A percentile compares a stretch with the other conserved stretches of the same genome.
Conservation (phyloP, 2,113 vertebrate species). For the Dromiciops gliroides region DNA sequence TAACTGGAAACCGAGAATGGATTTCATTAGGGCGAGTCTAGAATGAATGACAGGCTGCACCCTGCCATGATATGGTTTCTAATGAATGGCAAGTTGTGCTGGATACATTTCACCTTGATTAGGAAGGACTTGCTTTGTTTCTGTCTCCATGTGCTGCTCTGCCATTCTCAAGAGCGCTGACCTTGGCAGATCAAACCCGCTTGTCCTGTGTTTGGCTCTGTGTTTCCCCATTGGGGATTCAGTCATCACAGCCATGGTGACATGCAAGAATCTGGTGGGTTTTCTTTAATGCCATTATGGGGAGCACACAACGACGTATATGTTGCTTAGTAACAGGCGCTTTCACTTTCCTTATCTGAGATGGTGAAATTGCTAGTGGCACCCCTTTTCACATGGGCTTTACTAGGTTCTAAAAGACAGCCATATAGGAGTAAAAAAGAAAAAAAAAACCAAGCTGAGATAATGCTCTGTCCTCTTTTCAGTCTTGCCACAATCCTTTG, state of each 20-base stretch:
- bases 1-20: neutral
- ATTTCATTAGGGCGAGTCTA: neutral
- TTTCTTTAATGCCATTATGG: neutral
- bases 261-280: neutral
- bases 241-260: neutral
- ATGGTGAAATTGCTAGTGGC: conserved; percentile 44
- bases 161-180: neutral
- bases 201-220: conserved; percentile 7
- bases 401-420: conserved; percentile 30
- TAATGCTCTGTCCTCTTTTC: conserved; percentile 23
- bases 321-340: conserved; percentile 32
- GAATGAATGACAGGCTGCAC: neutral
- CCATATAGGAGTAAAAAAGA: neutral
- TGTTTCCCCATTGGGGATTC: conserved; percentile 25
- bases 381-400: neutral
- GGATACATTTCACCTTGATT: accelerated
- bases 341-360: conserved; percentile 44
- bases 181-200: conserved; percentile 2
- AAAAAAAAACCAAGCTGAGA: neutral
- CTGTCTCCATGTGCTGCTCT: neutral
- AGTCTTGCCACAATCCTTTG: conserved; percentile 43
- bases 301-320: conserved; percentile 31
- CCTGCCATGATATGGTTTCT: neutral
- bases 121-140: no score
- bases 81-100: accelerated